Evolutionary conservation across 2,113 vertebrate species (phyloP).

Genomic region (Centrocercus urophasianus): DNA sequence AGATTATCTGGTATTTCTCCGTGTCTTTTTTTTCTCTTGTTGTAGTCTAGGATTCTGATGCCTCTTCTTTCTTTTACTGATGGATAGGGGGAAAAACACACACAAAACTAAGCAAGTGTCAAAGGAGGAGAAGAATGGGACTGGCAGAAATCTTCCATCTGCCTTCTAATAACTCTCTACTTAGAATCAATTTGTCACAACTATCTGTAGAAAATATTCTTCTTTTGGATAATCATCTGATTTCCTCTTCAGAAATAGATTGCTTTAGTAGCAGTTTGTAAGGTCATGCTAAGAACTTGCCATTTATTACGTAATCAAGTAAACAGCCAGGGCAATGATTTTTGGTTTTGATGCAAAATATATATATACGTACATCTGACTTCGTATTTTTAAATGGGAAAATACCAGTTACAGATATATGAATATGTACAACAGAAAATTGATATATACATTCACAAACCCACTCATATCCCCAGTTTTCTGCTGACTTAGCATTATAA

Average conservation of each 20-base stretch:
- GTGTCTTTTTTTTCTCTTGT: neutral
- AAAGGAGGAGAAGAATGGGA: neutral
- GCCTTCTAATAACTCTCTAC: neutral
- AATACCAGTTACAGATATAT: neutral
- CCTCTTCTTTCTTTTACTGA: neutral
- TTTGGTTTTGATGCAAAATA: neutral
- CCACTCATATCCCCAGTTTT: neutral
- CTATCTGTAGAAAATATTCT: neutral
- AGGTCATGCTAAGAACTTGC: neutral
- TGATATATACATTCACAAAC: neutral
- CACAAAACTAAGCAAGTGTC: neutral
- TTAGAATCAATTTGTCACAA: neutral
- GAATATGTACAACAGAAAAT: neutral
- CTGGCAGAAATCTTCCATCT: neutral
- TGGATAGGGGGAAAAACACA: neutral
- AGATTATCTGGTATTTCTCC: neutral
- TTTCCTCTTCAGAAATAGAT: neutral
- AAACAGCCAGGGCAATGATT: neutral
- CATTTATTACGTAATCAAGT: neutral
- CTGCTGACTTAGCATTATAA: neutral
- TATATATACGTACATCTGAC: neutral
- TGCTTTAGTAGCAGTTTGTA: neutral
- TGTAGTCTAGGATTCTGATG: neutral
- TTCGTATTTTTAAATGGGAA: neutral
- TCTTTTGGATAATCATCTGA: neutral